Evolutionary conservation across 2,888 invertebrate species (phyloP), one percentile per base, ranked within the genome.

Genomic region (Tromatobia lineatoria): DNA sequence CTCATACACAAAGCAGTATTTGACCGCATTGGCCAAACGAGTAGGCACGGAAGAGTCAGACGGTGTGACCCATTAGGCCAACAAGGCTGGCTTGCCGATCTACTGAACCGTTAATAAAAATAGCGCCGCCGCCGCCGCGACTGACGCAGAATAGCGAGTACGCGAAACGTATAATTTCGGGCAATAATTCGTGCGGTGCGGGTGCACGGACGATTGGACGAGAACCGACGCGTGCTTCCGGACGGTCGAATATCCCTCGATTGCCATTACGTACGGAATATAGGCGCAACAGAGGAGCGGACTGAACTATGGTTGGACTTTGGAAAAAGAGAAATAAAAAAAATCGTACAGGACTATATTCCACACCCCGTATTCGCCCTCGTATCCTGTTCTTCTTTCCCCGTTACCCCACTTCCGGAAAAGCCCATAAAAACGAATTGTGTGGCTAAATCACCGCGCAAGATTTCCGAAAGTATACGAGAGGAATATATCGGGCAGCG

Each of bases 191-290:
- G 87, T 83, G 80, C 25, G 67, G 85, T 61, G 78, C 71, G 76
- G 83, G 71, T 80, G 87, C 87, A 90, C 88, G 91, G 90, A 90
- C 91, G 90, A 92, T 92, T 92, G 90, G 88, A 89, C 87, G 85
- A 67, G 87, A 91, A 91, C 87, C 88, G 90, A 91, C 89, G 91
- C 91, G 89, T 90, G 88, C 90, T 90, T 91, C 91, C 91, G 89
- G 89, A 88, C 86, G 70, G 83, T 66, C 75, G 81, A 66, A 83
- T 82, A 78, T 77, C 66, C 73, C 73, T 61, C 80, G 73, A 83
- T 67, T 57, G 76, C 23, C 47, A 20, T 64, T 70, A 67, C 59
- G n/a, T 54, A 23, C 29, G 23, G 38, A 54, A 69, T 18, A 25
- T 69, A 23, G 18, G 34, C 50, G 73, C 50, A 45, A 29, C 29